Percentiles rank a stretch among this genome's conserved stretches.
These are phyloP conservation scores for Mormyrus lacerda DNA, from an alignment of 2,113 vertebrate species.

Conservation along the genomic window DNA sequence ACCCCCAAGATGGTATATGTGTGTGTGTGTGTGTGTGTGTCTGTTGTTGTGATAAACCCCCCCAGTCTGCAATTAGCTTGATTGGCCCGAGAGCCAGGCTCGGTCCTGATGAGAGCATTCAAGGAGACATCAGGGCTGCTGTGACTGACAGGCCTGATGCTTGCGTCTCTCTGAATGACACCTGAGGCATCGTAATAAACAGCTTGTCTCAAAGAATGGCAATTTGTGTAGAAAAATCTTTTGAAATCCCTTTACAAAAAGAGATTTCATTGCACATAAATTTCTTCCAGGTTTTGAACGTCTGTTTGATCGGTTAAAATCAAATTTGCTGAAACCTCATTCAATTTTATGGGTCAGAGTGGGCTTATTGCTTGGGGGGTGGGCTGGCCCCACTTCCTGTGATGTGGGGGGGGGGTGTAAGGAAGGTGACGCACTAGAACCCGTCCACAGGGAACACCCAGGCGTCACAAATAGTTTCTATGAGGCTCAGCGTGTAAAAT, in stretches of 20 bases:
- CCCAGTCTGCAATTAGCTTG: background rate
- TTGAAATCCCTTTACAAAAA: background rate
- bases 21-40: background rate
- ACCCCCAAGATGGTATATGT: background rate
- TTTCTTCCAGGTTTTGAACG: background rate
- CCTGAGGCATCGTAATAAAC: background rate
- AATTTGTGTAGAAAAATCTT: background rate
- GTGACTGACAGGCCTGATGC: background rate
- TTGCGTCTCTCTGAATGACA: background rate
- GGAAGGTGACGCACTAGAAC: background rate
- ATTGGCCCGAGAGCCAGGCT: constrained; percentile 1
- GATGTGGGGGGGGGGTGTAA: background rate
- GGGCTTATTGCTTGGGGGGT: background rate
- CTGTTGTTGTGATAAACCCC: background rate
- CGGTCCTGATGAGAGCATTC: constrained; percentile 2
- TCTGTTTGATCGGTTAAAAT: background rate
- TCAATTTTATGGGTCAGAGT: background rate
- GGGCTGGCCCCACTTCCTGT: background rate
- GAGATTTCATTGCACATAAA: background rate
- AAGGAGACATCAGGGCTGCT: background rate
- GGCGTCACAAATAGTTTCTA: background rate
- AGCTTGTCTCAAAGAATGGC: background rate
- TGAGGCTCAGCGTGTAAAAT: background rate
- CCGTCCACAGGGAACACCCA: background rate
- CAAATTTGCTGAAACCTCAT: background rate